phyloP scores from a whole-genome alignment of 92 coral and sea anemone genomes.

The Zoanthus sansibaricus region DNA sequence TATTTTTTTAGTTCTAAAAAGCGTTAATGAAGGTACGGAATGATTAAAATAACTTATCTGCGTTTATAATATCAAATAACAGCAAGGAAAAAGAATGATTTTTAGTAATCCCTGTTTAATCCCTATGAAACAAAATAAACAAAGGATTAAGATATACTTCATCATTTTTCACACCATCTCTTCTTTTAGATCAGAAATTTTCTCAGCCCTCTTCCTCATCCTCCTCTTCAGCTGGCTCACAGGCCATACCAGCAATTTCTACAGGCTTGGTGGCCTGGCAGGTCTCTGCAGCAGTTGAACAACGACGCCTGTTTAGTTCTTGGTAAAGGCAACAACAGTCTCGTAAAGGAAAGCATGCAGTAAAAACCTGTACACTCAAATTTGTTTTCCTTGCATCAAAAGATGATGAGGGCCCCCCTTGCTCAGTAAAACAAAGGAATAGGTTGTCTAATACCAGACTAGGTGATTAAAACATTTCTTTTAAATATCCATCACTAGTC shows the following conservation, averaged over 20 bases:
- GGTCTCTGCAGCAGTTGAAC: conserved; percentile 38
- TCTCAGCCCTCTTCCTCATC: conserved; percentile 1
- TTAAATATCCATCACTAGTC: background rate
- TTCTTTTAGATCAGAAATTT: background rate
- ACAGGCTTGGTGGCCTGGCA: conserved; percentile 4
- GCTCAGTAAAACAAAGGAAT: conserved; percentile 54
- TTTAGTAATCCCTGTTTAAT: background rate
- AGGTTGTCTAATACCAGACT: conserved; percentile 63
- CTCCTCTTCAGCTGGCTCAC: background rate
- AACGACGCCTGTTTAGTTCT: conserved; percentile 41
- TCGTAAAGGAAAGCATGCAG: conserved; percentile 14
- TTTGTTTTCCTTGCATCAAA: conserved; percentile 59
- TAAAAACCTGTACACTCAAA: conserved; percentile 58
- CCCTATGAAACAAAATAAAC: background rate
- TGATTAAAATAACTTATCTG: background rate
- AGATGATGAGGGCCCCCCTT: conserved; percentile 51
- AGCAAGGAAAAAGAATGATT: background rate
- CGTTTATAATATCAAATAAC: background rate
- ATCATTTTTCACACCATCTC: conserved; percentile 1
- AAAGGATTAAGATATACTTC: background rate
- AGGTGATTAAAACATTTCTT: conserved; percentile 63
- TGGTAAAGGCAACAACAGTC: conserved; percentile 30
- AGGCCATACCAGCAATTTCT: conserved; percentile 1
- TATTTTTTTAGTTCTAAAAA: background rate
- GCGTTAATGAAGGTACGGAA: background rate